Evolutionary conservation across 1,140 invertebrate species (phyloP), one percentile per base, ranked within the genome.

Genomic region (Nylanderia fulva): DNA sequence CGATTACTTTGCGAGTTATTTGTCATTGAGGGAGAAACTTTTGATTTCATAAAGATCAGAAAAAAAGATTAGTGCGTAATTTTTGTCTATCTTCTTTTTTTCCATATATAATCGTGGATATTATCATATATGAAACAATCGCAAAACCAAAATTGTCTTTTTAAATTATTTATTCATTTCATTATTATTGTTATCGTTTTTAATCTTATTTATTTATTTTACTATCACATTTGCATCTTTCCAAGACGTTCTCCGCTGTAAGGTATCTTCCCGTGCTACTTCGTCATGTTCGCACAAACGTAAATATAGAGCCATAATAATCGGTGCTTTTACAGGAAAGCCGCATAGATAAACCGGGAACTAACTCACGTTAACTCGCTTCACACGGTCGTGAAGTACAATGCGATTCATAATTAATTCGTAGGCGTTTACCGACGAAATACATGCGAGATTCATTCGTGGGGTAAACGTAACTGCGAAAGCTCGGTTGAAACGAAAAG

Each of bases 371-470:
- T 72, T 58, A 61, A 80, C 48, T 82, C 33, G 27, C 27, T 82
- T 82, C 77, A 27, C 77, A 82, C 66, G 77, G 36, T 52, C 36
- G 36, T 18, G 21, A 82, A 60, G 54, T 72, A 82, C 77, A 82
- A 82, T 82, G 77, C 13, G 77, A 82, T 82, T 82, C 77, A 82
- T 82, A 82, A 82, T 82, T 82, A 82, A 82, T 82, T 71, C 27
- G 39, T 45, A 45, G 52, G n/a, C 24, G 52, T 71, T 82, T 58
- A 72, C 52, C 52, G n/a, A 42, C 66, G 24, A 82, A 82, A 42
- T 39, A 39, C 18, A 15, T 4, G 18, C 24, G 24, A n/a, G 8
- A 58, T 29, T 69, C 39, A 60, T 58, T 72, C 36, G 36, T 13
- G 52, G 27, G 45, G 29, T 18, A 58, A 80, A 13, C 24, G 33